phyloP scores from a whole-genome alignment of 2,113 vertebrate species.

The Eolophus roseicapilla region DNA sequence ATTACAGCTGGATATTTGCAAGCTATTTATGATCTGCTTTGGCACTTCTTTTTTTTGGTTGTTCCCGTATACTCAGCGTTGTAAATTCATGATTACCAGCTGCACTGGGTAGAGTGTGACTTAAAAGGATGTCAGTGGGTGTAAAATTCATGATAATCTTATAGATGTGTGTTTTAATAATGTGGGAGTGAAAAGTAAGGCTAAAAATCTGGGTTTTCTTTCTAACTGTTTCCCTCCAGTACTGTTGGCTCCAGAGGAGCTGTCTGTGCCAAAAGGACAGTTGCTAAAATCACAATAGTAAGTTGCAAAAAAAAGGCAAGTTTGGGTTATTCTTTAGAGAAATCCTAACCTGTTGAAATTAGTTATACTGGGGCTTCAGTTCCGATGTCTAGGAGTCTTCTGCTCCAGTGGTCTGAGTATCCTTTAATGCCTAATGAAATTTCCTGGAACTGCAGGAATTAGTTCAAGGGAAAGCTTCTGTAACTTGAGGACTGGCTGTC shows the following conservation, averaged over 20 bases:
- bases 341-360: neutral
- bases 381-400: neutral
- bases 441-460: neutral
- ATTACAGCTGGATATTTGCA: neutral
- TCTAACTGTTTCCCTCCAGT: neutral
- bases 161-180: neutral
- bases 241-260: neutral
- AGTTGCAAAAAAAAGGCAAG: neutral
- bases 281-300: neutral
- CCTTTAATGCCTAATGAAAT: neutral
- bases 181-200: neutral
- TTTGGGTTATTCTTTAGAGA: neutral
- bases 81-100: neutral
- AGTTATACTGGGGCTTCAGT: neutral
- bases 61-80: neutral
- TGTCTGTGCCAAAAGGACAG: neutral
- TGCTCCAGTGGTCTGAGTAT: neutral
- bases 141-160: neutral
- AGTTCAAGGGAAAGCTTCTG: conserved; percentile 10
- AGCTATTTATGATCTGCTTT: neutral
- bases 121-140: neutral
- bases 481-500: neutral
- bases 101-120: neutral
- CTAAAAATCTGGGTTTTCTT: neutral
- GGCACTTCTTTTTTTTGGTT: neutral